Evolutionary conservation across 2,797 vertebrate genomes (phyloP).

Genomic region (Betta splendens): DNA sequence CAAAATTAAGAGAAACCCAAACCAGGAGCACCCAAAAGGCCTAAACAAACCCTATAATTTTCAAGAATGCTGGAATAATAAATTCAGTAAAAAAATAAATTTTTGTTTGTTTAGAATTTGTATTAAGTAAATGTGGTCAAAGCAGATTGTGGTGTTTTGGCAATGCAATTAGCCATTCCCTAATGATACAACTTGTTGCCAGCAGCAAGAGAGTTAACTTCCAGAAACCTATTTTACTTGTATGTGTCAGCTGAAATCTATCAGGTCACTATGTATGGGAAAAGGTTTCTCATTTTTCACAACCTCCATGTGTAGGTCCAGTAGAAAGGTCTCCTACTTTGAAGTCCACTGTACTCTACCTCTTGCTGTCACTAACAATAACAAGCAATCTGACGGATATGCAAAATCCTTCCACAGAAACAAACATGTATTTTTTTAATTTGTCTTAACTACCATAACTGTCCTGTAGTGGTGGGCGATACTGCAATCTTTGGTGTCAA

Average conservation of each 20-base stretch:
- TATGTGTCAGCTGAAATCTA: conserved; percentile 82
- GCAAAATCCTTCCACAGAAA: conserved; percentile 75
- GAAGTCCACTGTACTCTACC: too few species aligned
- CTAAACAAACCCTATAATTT: too few species aligned
- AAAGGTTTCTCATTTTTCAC: conserved; percentile 41
- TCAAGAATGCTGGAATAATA: too few species aligned
- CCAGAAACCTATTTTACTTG: conserved; percentile 87
- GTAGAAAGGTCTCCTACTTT: conserved; percentile 34
- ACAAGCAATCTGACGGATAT: conserved; percentile 63
- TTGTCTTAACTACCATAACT: conserved; percentile 80
- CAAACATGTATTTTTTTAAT: conserved; percentile 82
- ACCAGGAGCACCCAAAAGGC: too few species aligned
- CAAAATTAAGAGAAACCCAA: too few species aligned
- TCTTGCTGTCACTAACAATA: conserved; percentile 41
- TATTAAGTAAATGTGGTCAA: conserved; percentile 31
- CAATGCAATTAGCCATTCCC: conserved; percentile 84
- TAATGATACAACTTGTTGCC: conserved; percentile 87
- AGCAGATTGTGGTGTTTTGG: conserved; percentile 53
- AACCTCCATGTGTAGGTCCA: conserved; percentile 35
- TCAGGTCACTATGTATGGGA: conserved; percentile 77
- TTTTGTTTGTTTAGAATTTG: too few species aligned
- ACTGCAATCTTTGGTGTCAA: too few species aligned
- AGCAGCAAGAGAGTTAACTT: conserved; percentile 91
- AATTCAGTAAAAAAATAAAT: too few species aligned
- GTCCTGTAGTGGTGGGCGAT: too few species aligned